phyloP scores from a whole-genome alignment of 2,888 invertebrate species.

The Xestia rhomboidea region DNA sequence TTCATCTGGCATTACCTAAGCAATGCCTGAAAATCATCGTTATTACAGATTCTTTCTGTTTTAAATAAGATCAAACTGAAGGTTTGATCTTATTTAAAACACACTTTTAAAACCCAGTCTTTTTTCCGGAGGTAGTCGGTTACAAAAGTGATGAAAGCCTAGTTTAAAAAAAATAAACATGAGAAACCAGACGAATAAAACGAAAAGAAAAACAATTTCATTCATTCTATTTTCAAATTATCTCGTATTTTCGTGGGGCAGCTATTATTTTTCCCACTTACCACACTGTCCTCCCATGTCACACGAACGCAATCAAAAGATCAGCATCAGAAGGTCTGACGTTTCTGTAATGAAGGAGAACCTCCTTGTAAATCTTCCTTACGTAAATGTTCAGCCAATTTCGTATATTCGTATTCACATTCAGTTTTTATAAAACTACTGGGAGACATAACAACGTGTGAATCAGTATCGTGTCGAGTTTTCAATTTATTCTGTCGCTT shows the following conservation, averaged over 20 bases:
- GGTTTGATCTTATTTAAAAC: no score
- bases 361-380: slow-evolving; percentile 62
- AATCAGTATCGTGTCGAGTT: slow-evolving; percentile 9
- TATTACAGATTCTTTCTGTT: not conserved
- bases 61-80: not conserved
- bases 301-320: slow-evolving; percentile 72
- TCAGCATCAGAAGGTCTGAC: slow-evolving; percentile 70
- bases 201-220: not conserved
- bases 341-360: slow-evolving; percentile 71
- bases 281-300: slow-evolving; percentile 60
- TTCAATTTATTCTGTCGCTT: slow-evolving; percentile 18
- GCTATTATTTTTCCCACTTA: slow-evolving; percentile 48
- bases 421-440: slow-evolving; percentile 48
- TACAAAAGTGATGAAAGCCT: not conserved
- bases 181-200: not conserved
- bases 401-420: slow-evolving; percentile 35
- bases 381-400: slow-evolving; percentile 59
- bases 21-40: not conserved
- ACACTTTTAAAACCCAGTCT: not conserved
- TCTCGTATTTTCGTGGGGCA: slow-evolving; percentile 12
- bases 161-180: not conserved
- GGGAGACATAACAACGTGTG: slow-evolving; percentile 10
- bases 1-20: not conserved
- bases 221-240: slow-evolving; percentile 35
- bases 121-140: not conserved